These are phyloP conservation scores for Clarias gariepinus DNA, from an alignment of 2,113 vertebrate genomes.

Conservation along the genomic window DNA sequence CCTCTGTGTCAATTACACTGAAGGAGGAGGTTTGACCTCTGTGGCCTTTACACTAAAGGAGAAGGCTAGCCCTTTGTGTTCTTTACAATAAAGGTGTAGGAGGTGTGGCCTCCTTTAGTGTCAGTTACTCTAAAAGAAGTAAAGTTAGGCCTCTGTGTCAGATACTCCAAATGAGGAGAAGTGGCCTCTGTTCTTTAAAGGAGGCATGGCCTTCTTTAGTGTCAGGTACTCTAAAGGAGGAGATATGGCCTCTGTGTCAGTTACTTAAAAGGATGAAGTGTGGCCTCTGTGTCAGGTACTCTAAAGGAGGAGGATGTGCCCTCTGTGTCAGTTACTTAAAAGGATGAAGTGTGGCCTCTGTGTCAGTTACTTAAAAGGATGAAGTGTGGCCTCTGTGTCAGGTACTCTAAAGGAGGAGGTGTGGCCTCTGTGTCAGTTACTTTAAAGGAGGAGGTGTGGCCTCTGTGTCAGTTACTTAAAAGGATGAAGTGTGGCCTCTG, in stretches of 20 bases:
- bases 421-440: neutral
- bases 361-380: neutral
- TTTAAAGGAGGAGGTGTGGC: neutral
- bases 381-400: neutral
- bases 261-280: too few relatives aligned
- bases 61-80: neutral
- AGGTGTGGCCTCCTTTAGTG: neutral
- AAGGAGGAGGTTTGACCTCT: neutral
- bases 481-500: too few relatives aligned
- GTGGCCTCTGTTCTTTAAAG: neutral
- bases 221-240: neutral
- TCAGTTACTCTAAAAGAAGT: neutral
- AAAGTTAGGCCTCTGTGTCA: neutral
- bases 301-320: neutral
- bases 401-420: neutral
- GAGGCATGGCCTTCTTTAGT: neutral
- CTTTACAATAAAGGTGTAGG: neutral
- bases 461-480: too few relatives aligned
- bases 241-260: neutral
- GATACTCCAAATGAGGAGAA: neutral
- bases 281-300: neutral
- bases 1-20: neutral
- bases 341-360: neutral
- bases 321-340: neutral
- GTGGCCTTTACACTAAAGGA: neutral